phyloP scores from a whole-genome alignment of 2,888 invertebrate genomes.

The Alviniconcha strummeri region DNA sequence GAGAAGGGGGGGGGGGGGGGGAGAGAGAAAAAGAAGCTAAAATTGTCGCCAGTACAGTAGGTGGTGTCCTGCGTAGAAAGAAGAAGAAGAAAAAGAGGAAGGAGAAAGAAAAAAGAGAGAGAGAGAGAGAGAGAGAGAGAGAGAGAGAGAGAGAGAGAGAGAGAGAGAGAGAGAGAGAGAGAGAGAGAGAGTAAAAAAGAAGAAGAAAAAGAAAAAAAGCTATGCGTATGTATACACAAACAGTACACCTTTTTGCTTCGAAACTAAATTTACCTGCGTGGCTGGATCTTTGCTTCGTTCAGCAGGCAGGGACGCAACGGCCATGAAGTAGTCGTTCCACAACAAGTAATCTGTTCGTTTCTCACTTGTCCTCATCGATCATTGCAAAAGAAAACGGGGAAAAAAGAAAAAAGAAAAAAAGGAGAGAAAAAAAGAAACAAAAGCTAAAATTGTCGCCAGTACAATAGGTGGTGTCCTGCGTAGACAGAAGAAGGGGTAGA shows the following conservation, averaged over 20 bases:
- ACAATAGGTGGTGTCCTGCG: background rate
- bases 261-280: constrained; percentile 81
- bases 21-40: no score
- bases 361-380: background rate
- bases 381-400: no score
- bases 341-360: constrained; percentile 79
- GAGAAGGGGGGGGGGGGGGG: no score
- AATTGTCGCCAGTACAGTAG: no score
- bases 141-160: background rate
- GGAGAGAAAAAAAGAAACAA: no score
- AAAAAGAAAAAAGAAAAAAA: no score
- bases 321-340: constrained; percentile 98
- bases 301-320: constrained; percentile 89
- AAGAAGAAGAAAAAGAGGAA: background rate
- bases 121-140: background rate
- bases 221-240: no score
- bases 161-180: background rate
- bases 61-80: background rate
- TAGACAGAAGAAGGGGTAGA: background rate
- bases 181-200: background rate
- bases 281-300: constrained; percentile 95
- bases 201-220: no score
- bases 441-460: no score
- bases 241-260: no score
- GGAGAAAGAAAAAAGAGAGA: background rate